These are phyloP conservation scores for Gisinianus flammeolus DNA, from an alignment of 2,888 invertebrate genomes.

Conservation along the genomic window DNA sequence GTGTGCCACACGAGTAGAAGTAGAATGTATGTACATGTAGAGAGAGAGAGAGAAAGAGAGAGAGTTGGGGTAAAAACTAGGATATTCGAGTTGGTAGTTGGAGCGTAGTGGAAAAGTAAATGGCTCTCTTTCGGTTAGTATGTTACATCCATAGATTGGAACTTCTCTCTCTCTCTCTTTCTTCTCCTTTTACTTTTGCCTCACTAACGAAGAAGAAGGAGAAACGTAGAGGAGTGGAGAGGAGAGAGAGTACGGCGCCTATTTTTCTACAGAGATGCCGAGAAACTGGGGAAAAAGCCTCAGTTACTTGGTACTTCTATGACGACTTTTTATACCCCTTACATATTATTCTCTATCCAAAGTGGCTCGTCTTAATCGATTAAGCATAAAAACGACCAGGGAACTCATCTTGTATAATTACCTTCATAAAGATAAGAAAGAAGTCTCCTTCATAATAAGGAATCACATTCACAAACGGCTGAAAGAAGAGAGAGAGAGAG, in stretches of 20 bases:
- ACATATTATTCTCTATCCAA: constrained; percentile 16
- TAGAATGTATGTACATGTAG: too few species aligned
- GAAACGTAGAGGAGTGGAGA: too few species aligned
- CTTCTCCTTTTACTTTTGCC: neutral
- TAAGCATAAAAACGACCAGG: constrained; percentile 51
- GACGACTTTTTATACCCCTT: constrained; percentile 10
- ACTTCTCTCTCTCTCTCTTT: constrained; percentile 4
- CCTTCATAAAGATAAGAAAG: constrained; percentile 53
- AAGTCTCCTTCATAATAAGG: constrained; percentile 18
- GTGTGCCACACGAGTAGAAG: too few species aligned
- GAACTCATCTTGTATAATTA: constrained; percentile 52
- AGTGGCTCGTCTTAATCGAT: constrained; percentile 48
- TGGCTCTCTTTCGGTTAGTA: constrained; percentile 18
- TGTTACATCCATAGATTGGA: constrained; percentile 16
- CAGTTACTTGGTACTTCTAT: neutral
- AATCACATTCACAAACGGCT: constrained; percentile 39
- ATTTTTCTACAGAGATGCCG: constrained; percentile 5
- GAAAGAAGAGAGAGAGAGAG: too few species aligned
- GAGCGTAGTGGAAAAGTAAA: neutral
- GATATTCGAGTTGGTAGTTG: neutral
- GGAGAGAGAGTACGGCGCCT: constrained; percentile 12
- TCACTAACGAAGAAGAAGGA: neutral
- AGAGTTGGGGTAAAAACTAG: constrained; percentile 33
- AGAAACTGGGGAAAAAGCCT: neutral
- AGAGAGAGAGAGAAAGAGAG: too few species aligned